phyloP scores from a whole-genome alignment of 2,888 invertebrate genomes.

The Bursaphelenchus okinawaensis region DNA sequence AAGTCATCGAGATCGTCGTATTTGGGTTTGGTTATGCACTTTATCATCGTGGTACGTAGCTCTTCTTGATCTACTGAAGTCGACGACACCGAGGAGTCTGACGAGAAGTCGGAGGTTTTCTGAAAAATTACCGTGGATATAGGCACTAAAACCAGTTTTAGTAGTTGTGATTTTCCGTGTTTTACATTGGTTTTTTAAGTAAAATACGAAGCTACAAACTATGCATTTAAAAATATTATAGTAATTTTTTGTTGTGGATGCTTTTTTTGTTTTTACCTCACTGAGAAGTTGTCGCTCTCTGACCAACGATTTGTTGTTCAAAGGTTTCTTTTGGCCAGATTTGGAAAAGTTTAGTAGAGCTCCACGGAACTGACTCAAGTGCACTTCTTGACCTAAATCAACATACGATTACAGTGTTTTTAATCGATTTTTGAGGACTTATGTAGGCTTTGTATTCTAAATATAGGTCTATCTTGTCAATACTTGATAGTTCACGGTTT shows the following conservation, averaged over 20 bases:
- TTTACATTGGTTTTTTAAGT: too few species aligned
- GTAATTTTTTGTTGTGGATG: not conserved
- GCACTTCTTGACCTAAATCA: constrained; percentile 34
- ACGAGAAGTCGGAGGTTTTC: constrained; percentile 21
- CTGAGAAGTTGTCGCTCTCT: not conserved
- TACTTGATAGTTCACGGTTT: too few species aligned
- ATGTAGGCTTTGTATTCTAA: too few species aligned
- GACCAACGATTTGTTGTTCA: not conserved
- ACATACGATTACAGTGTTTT: constrained; percentile 5
- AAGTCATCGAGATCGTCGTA: constrained; percentile 31
- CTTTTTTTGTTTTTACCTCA: constrained; percentile 2
- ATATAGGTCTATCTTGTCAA: too few species aligned
- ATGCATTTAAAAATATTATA: too few species aligned
- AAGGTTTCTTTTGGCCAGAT: not conserved
- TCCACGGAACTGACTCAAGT: constrained; percentile 34
- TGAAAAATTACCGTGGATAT: too few species aligned
- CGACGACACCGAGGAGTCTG: constrained; percentile 24
- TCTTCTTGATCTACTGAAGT: constrained; percentile 27
- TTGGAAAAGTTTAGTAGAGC: constrained; percentile 27
- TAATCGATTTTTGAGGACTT: too few species aligned
- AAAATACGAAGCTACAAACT: too few species aligned
- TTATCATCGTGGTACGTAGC: constrained; percentile 27
- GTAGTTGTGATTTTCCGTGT: too few species aligned
- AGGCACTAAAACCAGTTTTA: too few species aligned
- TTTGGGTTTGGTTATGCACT: constrained; percentile 28